Evolutionary conservation across 2,113 vertebrate species (phyloP), one percentile per base, ranked within the genome.

Genomic region (Fregetta grallaria): DNA sequence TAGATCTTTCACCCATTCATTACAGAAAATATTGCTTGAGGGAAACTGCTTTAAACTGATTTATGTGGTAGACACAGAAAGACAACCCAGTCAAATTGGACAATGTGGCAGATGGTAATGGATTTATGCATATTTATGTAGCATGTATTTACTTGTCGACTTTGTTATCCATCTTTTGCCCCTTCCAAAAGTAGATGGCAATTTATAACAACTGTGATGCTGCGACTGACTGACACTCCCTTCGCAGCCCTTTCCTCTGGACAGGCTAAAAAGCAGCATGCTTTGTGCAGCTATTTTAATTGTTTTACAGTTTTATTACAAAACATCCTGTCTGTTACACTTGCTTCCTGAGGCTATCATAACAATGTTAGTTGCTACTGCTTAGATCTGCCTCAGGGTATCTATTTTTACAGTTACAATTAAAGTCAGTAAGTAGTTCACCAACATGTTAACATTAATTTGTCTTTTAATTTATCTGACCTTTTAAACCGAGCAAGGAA

Each of bases 251-350:
- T 83, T 96, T 97, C 95, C 96, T 97, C 93, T 98, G 88, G 76
- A 95, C 87, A 87, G 45, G 87, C 90, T 92, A 97, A 95, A 95
- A 88, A 82, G 86, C 93, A 96, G 85, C 42, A 55, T 97, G 94
- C 94, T 97, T 97, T 94, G 95, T 97, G 96, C 94, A 96, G 94
- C 97, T 98, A 96, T 98, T 98, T 97, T 97, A 97, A 98, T 98
- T 98, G 97, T 98, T 98, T 98, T 98, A 98, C 94, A 96, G 97
- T 97, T 98, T 98, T 97, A 98, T 98, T 98, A 98, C 97, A 97
- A 97, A 97, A 96, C 97, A 98, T 98, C 98, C 98, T 98, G 97
- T 96, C 97, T 97, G 92, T 91, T 98, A 96, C 56, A 95, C 94
- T 97, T 66, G 92, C 96, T 98, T 98, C 97, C 97, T 97, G 97